Evolutionary conservation across 2,888 invertebrate species (phyloP).

Genomic region (Hirtodrosophila cameraria): DNA sequence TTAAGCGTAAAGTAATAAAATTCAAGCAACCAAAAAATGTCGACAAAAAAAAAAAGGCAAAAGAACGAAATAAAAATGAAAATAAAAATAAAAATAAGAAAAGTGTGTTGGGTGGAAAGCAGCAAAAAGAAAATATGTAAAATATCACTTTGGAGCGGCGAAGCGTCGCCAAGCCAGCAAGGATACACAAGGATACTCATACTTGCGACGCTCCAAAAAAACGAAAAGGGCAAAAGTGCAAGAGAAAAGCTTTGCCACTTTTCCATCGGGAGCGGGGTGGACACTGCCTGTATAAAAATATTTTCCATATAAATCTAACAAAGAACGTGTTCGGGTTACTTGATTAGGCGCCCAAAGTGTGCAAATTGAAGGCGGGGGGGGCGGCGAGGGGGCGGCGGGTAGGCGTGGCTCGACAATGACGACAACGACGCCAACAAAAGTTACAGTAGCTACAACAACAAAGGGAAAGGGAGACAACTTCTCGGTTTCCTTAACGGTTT

Average conservation of each 20-base stretch:
- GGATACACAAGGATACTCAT: conserved; percentile 42
- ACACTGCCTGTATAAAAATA: conserved; percentile 72
- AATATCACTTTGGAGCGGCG: conserved; percentile 74
- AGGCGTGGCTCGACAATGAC: conserved; percentile 17
- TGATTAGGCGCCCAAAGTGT: conserved; percentile 69
- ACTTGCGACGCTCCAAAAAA: conserved; percentile 44
- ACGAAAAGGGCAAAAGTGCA: conserved; percentile 62
- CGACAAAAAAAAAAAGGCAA: conserved; percentile 48
- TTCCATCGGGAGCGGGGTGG: conserved; percentile 15
- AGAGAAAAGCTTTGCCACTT: conserved; percentile 59
- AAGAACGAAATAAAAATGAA: conserved; percentile 19
- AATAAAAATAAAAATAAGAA: conserved; percentile 5
- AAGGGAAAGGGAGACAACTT: conserved; percentile 35
- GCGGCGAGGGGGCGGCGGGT: conserved; percentile 6
- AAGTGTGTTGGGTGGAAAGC: not conserved
- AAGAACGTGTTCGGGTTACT: conserved; percentile 80
- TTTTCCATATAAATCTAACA: conserved; percentile 82
- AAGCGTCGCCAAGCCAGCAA: conserved; percentile 49
- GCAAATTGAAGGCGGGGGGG: conserved; percentile 40
- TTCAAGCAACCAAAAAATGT: conserved; percentile 76
- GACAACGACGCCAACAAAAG: conserved; percentile 38
- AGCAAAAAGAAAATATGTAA: conserved; percentile 70
- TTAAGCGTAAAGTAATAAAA: conserved; percentile 79
- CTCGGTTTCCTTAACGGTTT: conserved; percentile 66
- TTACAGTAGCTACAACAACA: conserved; percentile 24